These are phyloP conservation scores for Corynorhinus townsendii DNA, from an alignment of 2,113 vertebrate species.

Conservation along the genomic window DNA sequence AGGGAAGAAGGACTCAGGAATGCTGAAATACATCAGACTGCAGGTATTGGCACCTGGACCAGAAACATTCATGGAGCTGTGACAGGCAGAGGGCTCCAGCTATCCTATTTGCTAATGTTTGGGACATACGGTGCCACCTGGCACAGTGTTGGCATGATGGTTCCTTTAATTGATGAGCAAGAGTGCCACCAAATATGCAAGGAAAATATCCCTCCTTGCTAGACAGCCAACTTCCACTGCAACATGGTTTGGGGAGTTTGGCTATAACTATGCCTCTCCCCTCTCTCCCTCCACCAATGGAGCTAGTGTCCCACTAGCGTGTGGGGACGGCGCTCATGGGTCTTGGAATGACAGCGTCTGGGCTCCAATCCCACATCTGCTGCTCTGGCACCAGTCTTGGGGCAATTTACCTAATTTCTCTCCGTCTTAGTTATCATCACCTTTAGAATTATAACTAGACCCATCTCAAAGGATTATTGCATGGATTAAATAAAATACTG, in stretches of 20 bases:
- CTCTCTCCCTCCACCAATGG: neutral
- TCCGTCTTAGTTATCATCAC: neutral
- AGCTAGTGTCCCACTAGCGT: neutral
- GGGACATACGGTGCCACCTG: neutral
- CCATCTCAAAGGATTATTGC: neutral
- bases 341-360: neutral
- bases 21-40: conserved; percentile 98
- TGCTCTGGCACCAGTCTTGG: neutral
- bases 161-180: neutral
- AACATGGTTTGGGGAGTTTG: neutral
- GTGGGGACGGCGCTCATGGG: fast-evolving
- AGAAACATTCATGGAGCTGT: neutral
- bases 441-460: neutral
- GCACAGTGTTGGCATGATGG: neutral
- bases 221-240: neutral
- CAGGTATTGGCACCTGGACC: conserved; percentile 83
- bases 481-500: neutral
- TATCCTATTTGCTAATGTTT: neutral
- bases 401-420: neutral
- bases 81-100: neutral
- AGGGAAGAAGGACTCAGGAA: conserved; percentile 97
- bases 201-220: neutral
- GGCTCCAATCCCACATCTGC: neutral
- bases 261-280: fast-evolving
- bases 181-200: neutral